phyloP scores from a whole-genome alignment of 2,888 invertebrate species.

The Rhingia rostrata region DNA sequence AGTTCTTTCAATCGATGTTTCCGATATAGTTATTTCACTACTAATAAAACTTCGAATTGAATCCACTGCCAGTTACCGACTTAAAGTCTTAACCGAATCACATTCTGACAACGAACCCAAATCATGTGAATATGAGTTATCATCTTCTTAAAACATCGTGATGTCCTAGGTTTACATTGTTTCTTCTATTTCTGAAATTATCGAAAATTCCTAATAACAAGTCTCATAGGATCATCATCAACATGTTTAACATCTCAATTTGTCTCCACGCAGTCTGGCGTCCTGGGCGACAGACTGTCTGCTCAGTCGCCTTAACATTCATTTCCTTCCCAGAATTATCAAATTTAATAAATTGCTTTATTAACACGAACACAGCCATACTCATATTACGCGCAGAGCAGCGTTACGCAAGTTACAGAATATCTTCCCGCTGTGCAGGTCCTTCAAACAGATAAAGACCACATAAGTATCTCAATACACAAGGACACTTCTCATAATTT shows the following conservation, averaged over 20 bases:
- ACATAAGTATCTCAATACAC: neutral
- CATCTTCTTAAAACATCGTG: too few species aligned
- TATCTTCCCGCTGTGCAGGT: conserved; percentile 37
- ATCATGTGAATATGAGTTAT: too few species aligned
- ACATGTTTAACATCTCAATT: conserved; percentile 28
- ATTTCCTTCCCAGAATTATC: conserved; percentile 58
- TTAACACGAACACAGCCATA: conserved; percentile 56
- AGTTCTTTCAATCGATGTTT: too few species aligned
- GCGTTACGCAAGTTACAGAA: conserved; percentile 37
- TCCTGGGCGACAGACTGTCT: conserved; percentile 64
- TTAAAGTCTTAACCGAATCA: too few species aligned
- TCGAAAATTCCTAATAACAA: too few species aligned
- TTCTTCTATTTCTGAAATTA: too few species aligned
- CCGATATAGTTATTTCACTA: too few species aligned
- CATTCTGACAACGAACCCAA: too few species aligned
- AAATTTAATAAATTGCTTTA: conserved; percentile 65
- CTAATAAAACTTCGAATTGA: too few species aligned
- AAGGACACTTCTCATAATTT: conserved; percentile 52
- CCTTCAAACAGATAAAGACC: conserved; percentile 14
- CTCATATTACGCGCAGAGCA: conserved; percentile 37
- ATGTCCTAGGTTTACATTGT: too few species aligned
- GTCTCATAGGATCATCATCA: neutral
- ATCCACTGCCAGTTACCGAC: too few species aligned
- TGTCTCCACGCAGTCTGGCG: conserved; percentile 23
- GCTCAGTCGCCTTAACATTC: conserved; percentile 2